phyloP scores from a whole-genome alignment of 2,888 invertebrate genomes.

The Drosophila glabriapex region DNA sequence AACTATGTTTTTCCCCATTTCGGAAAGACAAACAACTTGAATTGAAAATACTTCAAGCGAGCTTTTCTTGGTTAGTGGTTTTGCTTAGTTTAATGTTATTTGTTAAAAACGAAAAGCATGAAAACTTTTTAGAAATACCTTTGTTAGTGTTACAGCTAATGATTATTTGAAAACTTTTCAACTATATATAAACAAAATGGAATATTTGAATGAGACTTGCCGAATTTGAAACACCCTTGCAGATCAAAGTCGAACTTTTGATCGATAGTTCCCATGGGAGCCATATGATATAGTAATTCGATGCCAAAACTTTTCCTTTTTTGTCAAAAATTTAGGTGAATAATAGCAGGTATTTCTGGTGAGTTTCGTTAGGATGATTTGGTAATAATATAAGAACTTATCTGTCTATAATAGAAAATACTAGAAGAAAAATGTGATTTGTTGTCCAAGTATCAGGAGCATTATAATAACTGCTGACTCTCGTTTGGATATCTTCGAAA shows the following conservation, averaged over 20 bases:
- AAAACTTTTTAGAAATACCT: not conserved
- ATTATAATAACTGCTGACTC: not conserved
- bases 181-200: not conserved
- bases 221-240: not conserved
- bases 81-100: not conserved
- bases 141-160: not conserved
- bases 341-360: not conserved
- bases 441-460: not conserved
- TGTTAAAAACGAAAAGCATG: not conserved
- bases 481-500: not conserved
- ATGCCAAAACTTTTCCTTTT: too few species aligned
- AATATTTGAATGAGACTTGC: not conserved
- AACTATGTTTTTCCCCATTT: not conserved
- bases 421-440: not conserved
- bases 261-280: too few species aligned
- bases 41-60: constrained; percentile 6
- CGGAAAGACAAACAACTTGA: constrained; percentile 10
- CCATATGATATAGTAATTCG: too few species aligned
- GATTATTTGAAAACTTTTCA: not conserved
- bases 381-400: not conserved
- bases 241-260: not conserved
- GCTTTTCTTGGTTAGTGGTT: not conserved
- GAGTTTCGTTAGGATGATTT: not conserved
- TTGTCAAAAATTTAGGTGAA: too few species aligned
- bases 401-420: not conserved